Percentiles rank a stretch among this genome's conserved stretches.
phyloP scores from a whole-genome alignment of 2,797 vertebrate genomes.

The Crossoptilon crossoptilon region DNA sequence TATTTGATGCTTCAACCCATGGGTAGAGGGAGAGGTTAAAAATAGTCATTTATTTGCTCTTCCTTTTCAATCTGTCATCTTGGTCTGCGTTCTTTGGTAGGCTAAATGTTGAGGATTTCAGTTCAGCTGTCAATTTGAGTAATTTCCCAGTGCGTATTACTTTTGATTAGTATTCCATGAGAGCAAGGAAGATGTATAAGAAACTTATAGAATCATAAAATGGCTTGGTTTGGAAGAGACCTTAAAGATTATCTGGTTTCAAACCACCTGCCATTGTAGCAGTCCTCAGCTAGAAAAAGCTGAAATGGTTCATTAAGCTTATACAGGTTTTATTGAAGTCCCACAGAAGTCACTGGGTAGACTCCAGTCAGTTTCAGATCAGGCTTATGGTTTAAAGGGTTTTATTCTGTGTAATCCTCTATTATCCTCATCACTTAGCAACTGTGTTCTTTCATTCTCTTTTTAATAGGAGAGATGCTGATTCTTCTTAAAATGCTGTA shows the following conservation, averaged over 20 bases:
- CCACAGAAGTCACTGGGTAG: constrained; percentile 25
- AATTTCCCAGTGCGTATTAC: constrained; percentile 1
- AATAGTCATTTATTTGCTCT: constrained; percentile 34
- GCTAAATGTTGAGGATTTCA: constrained; percentile 4
- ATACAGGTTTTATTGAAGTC: neutral
- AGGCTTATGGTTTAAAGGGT: neutral
- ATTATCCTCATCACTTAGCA: constrained; percentile 31
- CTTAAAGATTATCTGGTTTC: neutral
- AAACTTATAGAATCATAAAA: neutral
- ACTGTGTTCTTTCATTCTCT: constrained; percentile 1
- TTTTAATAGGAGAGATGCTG: neutral
- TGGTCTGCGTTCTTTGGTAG: neutral
- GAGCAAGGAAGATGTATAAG: neutral
- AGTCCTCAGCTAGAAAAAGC: neutral
- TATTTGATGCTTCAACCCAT: neutral
- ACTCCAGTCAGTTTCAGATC: constrained; percentile 8
- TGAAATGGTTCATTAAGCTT: neutral
- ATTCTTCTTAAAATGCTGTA: constrained; percentile 16
- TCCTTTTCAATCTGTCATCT: constrained; percentile 45
- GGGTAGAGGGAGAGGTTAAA: constrained; percentile 19
- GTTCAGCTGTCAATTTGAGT: constrained; percentile 40
- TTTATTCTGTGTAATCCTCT: neutral
- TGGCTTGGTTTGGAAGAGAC: neutral
- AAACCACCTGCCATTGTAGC: neutral
- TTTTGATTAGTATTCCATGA: constrained; percentile 26